A percentile compares a stretch with the other conserved stretches of the same genome.
These are phyloP conservation scores for Drosophila picticornis DNA, from an alignment of 2,888 invertebrate species.

Conservation along the genomic window DNA sequence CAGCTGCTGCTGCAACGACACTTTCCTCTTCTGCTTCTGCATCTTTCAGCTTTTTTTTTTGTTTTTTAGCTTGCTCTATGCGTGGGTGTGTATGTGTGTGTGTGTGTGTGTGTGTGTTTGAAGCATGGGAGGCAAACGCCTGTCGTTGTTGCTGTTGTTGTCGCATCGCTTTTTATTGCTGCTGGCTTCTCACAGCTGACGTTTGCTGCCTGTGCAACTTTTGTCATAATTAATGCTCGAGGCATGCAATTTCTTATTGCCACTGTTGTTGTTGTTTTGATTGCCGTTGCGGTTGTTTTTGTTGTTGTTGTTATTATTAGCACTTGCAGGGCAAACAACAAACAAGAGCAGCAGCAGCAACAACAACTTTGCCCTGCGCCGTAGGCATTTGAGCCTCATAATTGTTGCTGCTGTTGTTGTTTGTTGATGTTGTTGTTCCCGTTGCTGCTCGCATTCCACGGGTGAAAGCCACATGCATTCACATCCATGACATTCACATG, in stretches of 20 bases:
- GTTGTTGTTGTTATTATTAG: slow-evolving; percentile 54
- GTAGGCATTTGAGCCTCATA: slow-evolving; percentile 64
- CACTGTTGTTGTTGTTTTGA: background rate
- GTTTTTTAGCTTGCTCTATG: background rate
- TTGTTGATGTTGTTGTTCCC: slow-evolving; percentile 27
- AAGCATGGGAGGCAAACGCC: slow-evolving; percentile 36
- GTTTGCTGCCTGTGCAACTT: slow-evolving; percentile 57
- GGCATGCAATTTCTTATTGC: slow-evolving; percentile 58
- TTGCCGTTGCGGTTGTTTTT: background rate
- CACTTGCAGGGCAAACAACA: slow-evolving; percentile 40
- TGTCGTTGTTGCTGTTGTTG: slow-evolving; percentile 16
- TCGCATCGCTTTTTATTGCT: slow-evolving; percentile 23
- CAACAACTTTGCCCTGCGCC: slow-evolving; percentile 52
- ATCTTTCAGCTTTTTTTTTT: slow-evolving; percentile 9
- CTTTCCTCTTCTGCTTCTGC: slow-evolving; percentile 27
- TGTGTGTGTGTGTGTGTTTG: slow-evolving; percentile 49
- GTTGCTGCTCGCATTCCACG: slow-evolving; percentile 70
- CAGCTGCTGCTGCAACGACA: slow-evolving; percentile 43
- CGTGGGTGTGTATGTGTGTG: background rate
- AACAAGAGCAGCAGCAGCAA: slow-evolving; percentile 7
- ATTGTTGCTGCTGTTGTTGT: slow-evolving; percentile 44
- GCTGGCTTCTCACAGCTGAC: slow-evolving; percentile 29
- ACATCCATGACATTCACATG: slow-evolving; percentile 61
- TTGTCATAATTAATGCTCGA: slow-evolving; percentile 71
- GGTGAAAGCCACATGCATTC: slow-evolving; percentile 70